Base-by-base conservation (phyloP, 2,888 invertebrate species). In the Parapristionchus giblindavisi region DNA sequence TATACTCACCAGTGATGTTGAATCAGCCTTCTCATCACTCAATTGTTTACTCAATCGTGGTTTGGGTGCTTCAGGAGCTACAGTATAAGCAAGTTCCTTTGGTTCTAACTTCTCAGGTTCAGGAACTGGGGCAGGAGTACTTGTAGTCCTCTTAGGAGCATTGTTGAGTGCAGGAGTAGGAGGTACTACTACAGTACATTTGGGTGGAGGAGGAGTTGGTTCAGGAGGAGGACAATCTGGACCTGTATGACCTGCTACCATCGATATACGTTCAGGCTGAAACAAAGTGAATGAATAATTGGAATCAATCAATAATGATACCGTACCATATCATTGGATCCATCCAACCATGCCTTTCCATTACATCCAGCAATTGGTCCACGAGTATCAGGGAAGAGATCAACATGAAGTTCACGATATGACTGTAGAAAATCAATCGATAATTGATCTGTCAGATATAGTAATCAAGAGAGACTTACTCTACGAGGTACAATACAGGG, bases 401-500 rank as follows among this genome's bases (percentile, higher is more conserved):
- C 97, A 3, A 93, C 92, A 89, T 97, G 96, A 89, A 95, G 97
- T 84, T 97, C 96, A 85, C 94, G 91, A 89, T 95, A 95, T 63
- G 93, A 93, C 94, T 94, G 87, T 56, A 54, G 36, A 38, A 17
- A 27, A 71, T 65, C 40, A 66, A 54, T 52, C 38, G 43, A 40
- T 34, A 38, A 61, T 11, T 61, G 29, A 14, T 11, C 24, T 36
- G 8, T 29, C 8, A 11, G 11, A 21, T 32, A 3, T 6, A 27
- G 40, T 21, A 65, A 65, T 43, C 43, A 43, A 63, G 24, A 48
- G 54, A 40, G 21, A 61, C 75, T 81, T 85, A 94, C 94, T 92
- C 94, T 94, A 86, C 95, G 91, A 17, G 95, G 95, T 82, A 95
- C 95, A 90, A 95, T 94, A 89, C 96, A 97, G 91, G 94, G 95